A percentile compares a stretch with the other conserved stretches of the same genome.
Conservation (phyloP, 2,888 invertebrate genomes). For the Cataglyphis altisquamis region DNA sequence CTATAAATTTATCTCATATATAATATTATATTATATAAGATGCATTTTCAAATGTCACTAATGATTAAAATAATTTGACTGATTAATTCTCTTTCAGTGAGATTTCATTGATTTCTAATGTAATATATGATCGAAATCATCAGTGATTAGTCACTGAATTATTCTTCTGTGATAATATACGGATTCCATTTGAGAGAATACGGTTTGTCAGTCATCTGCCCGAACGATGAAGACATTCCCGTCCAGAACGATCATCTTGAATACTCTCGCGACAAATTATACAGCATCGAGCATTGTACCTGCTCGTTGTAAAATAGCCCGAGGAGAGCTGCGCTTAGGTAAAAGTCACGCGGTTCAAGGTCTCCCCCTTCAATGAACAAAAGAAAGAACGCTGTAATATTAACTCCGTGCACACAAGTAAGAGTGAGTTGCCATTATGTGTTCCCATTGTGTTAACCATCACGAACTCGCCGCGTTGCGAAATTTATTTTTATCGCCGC, state of each 20-base stretch:
- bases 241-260: neutral
- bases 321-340: constrained; percentile 52
- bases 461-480: constrained; percentile 5
- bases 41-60: neutral
- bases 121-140: neutral
- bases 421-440: constrained; percentile 35
- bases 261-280: constrained; percentile 26
- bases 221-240: neutral
- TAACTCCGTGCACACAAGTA: constrained; percentile 12
- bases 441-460: constrained; percentile 23
- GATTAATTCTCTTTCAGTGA: neutral
- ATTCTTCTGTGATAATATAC: neutral
- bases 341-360: constrained; percentile 74
- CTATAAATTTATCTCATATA: neutral
- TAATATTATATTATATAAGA: neutral
- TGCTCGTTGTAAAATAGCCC: constrained; percentile 39
- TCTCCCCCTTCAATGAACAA: constrained; percentile 57
- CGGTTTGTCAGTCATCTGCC: neutral
- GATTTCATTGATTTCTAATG: neutral
- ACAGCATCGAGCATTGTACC: neutral
- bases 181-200: neutral
- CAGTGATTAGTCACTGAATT: neutral
- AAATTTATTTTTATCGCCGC: constrained; percentile 19
- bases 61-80: no score
- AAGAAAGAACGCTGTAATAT: constrained; percentile 53